These are phyloP conservation scores for Iphiclides podalirius DNA, from an alignment of 2,888 invertebrate genomes.

Conservation along the genomic window DNA sequence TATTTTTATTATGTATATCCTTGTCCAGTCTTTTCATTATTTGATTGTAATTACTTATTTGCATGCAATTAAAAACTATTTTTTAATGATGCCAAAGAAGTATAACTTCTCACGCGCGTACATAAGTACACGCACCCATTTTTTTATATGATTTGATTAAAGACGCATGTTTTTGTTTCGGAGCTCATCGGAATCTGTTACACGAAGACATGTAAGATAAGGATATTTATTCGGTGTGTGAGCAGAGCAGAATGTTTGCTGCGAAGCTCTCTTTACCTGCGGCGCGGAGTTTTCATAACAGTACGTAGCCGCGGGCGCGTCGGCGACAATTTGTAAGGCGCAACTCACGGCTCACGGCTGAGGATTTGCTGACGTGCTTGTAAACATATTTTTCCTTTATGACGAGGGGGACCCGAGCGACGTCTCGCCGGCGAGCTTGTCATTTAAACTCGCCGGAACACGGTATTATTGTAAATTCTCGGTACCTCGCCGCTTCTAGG, in stretches of 20 bases:
- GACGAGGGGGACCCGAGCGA: constrained; percentile 24
- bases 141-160: no score
- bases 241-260: constrained; percentile 74
- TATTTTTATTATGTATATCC: no score
- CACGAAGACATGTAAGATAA: constrained; percentile 51
- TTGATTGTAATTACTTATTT: no score
- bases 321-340: constrained; percentile 64
- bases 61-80: no score
- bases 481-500: constrained; percentile 13
- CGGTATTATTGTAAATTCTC: constrained; percentile 21
- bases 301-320: constrained; percentile 56
- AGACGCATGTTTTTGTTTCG: no score
- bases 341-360: constrained; percentile 39
- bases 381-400: constrained; percentile 58
- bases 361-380: constrained; percentile 67
- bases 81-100: no score
- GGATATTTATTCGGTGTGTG: constrained; percentile 68
- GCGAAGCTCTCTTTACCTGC: constrained; percentile 62
- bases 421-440: constrained; percentile 14
- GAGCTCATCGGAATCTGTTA: constrained; percentile 47
- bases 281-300: constrained; percentile 67
- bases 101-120: no score
- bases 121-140: no score
- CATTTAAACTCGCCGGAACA: constrained; percentile 12
- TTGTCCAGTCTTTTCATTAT: no score